Evolutionary conservation across 2,888 invertebrate species (phyloP), one percentile per base, ranked within the genome.

Genomic region (Noctua janthina): DNA sequence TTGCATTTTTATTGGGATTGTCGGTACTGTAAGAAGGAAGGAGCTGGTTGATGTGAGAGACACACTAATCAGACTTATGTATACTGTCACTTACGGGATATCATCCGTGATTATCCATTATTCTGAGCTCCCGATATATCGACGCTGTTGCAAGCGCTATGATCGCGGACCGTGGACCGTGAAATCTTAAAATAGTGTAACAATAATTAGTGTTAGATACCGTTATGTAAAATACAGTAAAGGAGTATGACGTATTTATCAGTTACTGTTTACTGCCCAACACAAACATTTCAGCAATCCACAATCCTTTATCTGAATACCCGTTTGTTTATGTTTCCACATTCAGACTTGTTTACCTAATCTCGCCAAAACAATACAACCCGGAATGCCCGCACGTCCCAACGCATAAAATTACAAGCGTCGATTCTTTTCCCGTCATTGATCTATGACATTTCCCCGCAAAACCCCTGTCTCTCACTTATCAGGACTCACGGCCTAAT

Each of bases 401-500:
- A 39, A 23, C 56, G 66, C 76, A 81, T 85, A 85, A 87, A 76
- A 81, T 84, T 77, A 78, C 59, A 80, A 82, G 69, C 79, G 74
- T 87, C 88, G 77, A 84, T 86, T 90, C 89, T 87, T 79, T 86
- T 78, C 54, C 76, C 74, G 51, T 73, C 79, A 78, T 87, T 94
- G 91, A 91, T 96, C 95, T 95, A 89, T 95, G 95, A 85, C 76
- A 90, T 91, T 91, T 91, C 90, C 91, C 92, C 91, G 90, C 92
- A 93, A 93, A 90, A 94, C 93, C 94, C 94, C 93, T 93, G 91
- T 91, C 93, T 94, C 95, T 93, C 94, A 96, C 94, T 96, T 96
- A 96, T 96, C 96, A 95, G 94, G 96, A 94, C 96, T 96, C 95
- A 94, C 92, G 93, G 93, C 92, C 95, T 96, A 96, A 96, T 96